phyloP scores from a whole-genome alignment of 2,888 invertebrate species.

The Malacosoma neustria region DNA sequence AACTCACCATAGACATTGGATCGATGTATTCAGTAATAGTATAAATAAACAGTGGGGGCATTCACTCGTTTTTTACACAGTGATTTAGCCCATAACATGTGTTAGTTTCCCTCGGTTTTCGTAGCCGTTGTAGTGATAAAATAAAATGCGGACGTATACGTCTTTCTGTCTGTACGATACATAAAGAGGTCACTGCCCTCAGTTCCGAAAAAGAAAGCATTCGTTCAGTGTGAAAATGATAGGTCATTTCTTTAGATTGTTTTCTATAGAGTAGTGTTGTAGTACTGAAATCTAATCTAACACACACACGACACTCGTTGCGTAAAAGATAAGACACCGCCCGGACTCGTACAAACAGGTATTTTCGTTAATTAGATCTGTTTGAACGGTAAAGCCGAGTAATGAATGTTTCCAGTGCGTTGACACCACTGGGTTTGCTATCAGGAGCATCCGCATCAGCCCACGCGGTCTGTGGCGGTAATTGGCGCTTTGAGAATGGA shows the following conservation, averaged over 20 bases:
- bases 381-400: conserved; percentile 21
- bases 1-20: background rate
- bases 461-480: conserved; percentile 51
- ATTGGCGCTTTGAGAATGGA: conserved; percentile 35
- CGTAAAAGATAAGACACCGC: background rate
- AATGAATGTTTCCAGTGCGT: conserved; percentile 34
- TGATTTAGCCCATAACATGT: conserved; percentile 27
- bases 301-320: background rate
- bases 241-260: conserved; percentile 13
- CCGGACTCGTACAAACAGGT: conserved; percentile 1
- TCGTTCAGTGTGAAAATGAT: conserved; percentile 21
- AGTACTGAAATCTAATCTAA: background rate
- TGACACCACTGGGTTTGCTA: conserved; percentile 46
- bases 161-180: conserved; percentile 47
- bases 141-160: conserved; percentile 57
- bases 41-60: conserved; percentile 39
- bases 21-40: conserved; percentile 7
- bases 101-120: conserved; percentile 32
- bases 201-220: conserved; percentile 32
- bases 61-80: conserved; percentile 27
- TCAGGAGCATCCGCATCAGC: conserved; percentile 49
- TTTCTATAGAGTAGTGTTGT: background rate
- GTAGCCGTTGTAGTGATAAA: conserved; percentile 40
- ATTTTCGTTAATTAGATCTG: conserved; percentile 17
- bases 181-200: conserved; percentile 55